Evolutionary conservation across 2,113 vertebrate species (phyloP).

Genomic region (Sylvietta virens): DNA sequence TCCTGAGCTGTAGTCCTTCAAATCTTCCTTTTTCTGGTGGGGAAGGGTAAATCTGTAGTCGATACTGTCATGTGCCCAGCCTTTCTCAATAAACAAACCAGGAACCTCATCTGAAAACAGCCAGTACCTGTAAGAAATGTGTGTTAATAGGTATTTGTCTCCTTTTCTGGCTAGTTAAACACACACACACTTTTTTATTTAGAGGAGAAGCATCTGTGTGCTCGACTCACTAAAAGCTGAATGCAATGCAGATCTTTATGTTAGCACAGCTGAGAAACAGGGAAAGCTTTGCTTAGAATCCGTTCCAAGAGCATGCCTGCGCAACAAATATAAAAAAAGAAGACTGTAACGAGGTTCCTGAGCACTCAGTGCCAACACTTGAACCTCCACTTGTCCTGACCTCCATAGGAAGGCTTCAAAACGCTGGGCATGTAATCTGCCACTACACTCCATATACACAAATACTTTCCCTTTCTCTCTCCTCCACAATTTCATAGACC

Average conservation of each 20-base stretch:
- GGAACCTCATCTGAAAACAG: conserved; percentile 95
- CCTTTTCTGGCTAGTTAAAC: neutral
- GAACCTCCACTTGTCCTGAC: neutral
- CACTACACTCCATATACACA: neutral
- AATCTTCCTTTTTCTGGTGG: conserved; percentile 70
- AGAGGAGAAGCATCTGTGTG: neutral
- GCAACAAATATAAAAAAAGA: neutral
- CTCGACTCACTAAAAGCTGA: neutral
- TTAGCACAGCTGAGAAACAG: neutral
- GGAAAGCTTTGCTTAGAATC: neutral
- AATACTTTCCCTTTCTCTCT: neutral
- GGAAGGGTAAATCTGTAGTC: conserved; percentile 86
- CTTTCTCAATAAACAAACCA: conserved; percentile 94
- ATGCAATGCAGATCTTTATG: neutral
- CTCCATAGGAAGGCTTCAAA: neutral
- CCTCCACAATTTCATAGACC: neutral
- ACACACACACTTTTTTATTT: neutral
- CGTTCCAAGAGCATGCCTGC: neutral
- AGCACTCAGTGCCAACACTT: neutral
- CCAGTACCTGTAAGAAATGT: conserved; percentile 84
- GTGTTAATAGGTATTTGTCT: neutral
- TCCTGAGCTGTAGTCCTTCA: conserved; percentile 54
- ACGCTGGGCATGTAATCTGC: neutral
- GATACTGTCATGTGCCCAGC: conserved; percentile 93
- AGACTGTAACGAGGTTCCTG: neutral